Conservation (phyloP, 1,140 invertebrate species). For the Mizuhopecten yessoensis region DNA sequence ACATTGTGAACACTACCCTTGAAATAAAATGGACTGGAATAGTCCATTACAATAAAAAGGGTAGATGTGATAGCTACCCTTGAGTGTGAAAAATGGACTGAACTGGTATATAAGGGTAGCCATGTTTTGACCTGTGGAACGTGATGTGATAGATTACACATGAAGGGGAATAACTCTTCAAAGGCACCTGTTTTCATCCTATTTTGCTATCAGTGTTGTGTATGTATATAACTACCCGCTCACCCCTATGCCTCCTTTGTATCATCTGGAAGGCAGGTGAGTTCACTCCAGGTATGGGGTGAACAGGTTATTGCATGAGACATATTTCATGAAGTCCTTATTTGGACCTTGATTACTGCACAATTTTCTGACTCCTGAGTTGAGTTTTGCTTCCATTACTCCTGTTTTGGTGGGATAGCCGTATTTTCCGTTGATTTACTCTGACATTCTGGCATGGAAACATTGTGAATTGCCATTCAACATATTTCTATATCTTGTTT, state of each 20-base stretch:
- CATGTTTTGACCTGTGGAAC: not conserved
- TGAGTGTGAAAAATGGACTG: too few species aligned
- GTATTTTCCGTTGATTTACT: not conserved
- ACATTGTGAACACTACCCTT: not conserved
- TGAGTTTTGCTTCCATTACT: not conserved
- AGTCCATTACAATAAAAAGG: too few species aligned
- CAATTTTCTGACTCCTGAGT: slow-evolving; percentile 1
- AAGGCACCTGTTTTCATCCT: not conserved
- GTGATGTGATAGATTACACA: not conserved
- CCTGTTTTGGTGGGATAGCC: slow-evolving; percentile 3
- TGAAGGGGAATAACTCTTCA: slow-evolving; percentile 8
- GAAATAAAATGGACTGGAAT: not conserved
- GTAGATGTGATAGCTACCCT: too few species aligned
- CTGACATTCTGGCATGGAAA: slow-evolving; percentile 24
- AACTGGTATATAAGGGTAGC: not conserved
- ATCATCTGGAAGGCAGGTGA: not conserved
- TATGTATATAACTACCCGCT: not conserved
- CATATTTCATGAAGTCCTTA: not conserved
- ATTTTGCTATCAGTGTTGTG: not conserved
- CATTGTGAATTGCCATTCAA: slow-evolving; percentile 38
- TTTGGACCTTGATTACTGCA: not conserved
- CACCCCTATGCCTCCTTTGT: not conserved
- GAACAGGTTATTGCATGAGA: not conserved
- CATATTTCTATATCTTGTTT: not conserved
- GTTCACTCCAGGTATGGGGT: not conserved